Conservation (phyloP, 1,140 invertebrate genomes). For the Hormaphis cornu region DNA sequence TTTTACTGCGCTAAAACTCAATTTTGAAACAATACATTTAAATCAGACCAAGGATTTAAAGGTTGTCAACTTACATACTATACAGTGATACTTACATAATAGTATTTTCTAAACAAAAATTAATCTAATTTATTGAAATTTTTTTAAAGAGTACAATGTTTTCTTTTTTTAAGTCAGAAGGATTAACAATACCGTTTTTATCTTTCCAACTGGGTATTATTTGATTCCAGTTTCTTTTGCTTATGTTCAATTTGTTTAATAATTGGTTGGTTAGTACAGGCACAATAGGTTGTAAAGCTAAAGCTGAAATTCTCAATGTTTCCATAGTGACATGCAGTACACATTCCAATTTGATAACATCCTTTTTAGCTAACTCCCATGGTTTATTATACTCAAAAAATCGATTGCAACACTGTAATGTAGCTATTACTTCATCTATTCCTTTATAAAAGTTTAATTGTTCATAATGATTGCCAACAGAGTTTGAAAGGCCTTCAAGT, state of each 20-base stretch:
- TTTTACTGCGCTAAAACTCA: too few relatives aligned
- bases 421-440: conserved; percentile 63
- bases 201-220: conserved; percentile 39
- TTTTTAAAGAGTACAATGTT: conserved; percentile 37
- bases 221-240: conserved; percentile 48
- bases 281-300: conserved; percentile 75
- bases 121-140: conserved; percentile 42
- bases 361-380: conserved; percentile 67
- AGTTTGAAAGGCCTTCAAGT: conserved; percentile 33
- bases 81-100: too few relatives aligned
- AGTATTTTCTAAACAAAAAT: too few relatives aligned
- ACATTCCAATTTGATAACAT: conserved; percentile 52
- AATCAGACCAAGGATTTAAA: too few relatives aligned
- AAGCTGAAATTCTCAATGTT: conserved; percentile 58
- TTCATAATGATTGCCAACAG: conserved; percentile 57
- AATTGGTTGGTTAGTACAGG: conserved; percentile 60
- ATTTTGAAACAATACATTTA: too few relatives aligned
- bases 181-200: background rate
- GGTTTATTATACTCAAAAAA: conserved; percentile 79
- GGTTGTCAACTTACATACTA: too few relatives aligned
- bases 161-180: conserved; percentile 30
- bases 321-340: conserved; percentile 77
- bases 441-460: conserved; percentile 75
- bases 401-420: conserved; percentile 67
- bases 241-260: conserved; percentile 56